Conservation (phyloP, 2,797 vertebrate genomes). For the Phataginus tetradactyla region DNA sequence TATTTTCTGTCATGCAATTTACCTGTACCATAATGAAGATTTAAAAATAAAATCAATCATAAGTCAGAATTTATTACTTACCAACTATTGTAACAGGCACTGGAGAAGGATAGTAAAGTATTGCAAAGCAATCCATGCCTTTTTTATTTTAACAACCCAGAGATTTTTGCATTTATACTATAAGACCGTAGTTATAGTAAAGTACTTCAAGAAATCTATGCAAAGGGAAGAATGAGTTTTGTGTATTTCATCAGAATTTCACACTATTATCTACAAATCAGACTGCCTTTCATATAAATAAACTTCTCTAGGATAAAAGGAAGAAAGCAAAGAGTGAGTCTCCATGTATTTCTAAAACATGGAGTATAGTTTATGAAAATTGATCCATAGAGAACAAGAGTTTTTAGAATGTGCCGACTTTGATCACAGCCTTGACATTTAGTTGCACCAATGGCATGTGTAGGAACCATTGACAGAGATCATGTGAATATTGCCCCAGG, state of each 20-base stretch:
- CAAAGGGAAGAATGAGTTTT: background rate
- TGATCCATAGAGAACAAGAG: background rate
- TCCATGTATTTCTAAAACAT: constrained; percentile 38
- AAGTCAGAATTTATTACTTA: background rate
- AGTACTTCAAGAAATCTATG: background rate
- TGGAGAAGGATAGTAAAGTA: background rate
- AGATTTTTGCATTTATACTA: background rate
- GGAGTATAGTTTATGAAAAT: constrained; percentile 59
- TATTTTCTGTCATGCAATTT: constrained; percentile 62
- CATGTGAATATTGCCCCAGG: constrained; percentile 71
- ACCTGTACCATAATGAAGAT: constrained; percentile 47
- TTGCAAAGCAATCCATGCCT: background rate
- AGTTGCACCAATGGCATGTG: constrained; percentile 33
- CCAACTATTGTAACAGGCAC: background rate
- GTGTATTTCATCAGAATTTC: background rate
- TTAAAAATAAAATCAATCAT: constrained; percentile 57
- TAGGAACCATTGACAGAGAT: constrained; percentile 61
- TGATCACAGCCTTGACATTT: constrained; percentile 61
- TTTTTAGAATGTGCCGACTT: constrained; percentile 42
- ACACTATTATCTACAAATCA: constrained; percentile 20
- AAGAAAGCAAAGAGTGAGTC: background rate
- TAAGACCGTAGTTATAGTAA: background rate
- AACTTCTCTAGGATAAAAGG: constrained; percentile 59
- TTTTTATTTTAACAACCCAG: constrained; percentile 31
- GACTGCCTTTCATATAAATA: constrained; percentile 44